Evolutionary conservation across 2,797 vertebrate species (phyloP).

Genomic region (Hippocampus kuda): DNA sequence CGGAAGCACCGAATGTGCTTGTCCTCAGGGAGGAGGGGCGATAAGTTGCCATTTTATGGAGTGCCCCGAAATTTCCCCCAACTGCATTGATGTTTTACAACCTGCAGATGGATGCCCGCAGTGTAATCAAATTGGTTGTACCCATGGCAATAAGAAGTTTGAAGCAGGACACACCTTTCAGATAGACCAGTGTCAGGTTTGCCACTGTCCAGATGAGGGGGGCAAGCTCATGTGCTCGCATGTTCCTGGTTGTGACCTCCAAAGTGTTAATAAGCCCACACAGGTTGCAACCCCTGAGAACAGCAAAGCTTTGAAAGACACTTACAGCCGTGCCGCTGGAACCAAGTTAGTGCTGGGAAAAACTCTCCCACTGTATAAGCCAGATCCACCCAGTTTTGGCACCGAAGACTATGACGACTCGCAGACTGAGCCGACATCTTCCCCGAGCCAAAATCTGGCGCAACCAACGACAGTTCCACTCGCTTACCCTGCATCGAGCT

Average conservation of each 20-base stretch:
- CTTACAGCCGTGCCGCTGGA: slow-evolving; percentile 63
- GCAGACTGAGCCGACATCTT: slow-evolving; percentile 33
- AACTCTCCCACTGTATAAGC: slow-evolving; percentile 56
- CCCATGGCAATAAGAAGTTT: slow-evolving; percentile 73
- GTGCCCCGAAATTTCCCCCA: slow-evolving; percentile 80
- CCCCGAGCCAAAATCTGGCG: slow-evolving; percentile 31
- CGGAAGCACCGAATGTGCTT: slow-evolving; percentile 89
- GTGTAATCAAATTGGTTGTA: slow-evolving; percentile 78
- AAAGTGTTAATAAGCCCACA: slow-evolving; percentile 26
- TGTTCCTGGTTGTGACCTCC: slow-evolving; percentile 67
- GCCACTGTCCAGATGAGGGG: slow-evolving; percentile 82
- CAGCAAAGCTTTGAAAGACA: slow-evolving; percentile 55
- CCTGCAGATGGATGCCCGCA: slow-evolving; percentile 75
- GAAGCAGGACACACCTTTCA: slow-evolving; percentile 83
- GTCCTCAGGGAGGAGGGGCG: slow-evolving; percentile 81
- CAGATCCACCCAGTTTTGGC: slow-evolving; percentile 49
- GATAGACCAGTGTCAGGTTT: slow-evolving; percentile 78
- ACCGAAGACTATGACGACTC: slow-evolving; percentile 61
- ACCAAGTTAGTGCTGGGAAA: slow-evolving; percentile 37
- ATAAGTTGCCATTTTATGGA: slow-evolving; percentile 89
- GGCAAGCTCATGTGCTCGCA: slow-evolving; percentile 84
- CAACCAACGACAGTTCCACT: slow-evolving; percentile 38
- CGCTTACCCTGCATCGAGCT: slow-evolving; percentile 33
- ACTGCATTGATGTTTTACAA: slow-evolving; percentile 80
- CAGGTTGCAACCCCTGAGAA: slow-evolving; percentile 58